phyloP scores from a whole-genome alignment of 2,113 vertebrate genomes.

The Canis aureus region DNA sequence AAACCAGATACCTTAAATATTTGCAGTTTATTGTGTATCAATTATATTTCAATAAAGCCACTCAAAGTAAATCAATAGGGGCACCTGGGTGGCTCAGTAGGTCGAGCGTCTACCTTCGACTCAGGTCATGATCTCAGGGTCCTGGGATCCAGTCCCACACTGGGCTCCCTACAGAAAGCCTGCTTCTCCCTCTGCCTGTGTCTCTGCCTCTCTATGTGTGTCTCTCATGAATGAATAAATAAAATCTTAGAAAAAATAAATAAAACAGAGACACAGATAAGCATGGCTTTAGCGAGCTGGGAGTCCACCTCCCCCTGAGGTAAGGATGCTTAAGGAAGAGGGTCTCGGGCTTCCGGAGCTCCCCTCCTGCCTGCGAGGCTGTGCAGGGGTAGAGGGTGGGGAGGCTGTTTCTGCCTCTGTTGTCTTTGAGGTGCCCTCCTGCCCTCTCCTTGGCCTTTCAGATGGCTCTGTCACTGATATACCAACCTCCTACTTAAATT shows the following conservation, averaged over 20 bases:
- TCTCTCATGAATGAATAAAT: too few species aligned
- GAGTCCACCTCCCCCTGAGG: neutral
- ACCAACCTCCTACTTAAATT: neutral
- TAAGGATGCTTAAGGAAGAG: neutral
- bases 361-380: neutral
- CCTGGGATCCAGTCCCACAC: too few species aligned
- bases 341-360: fast-evolving
- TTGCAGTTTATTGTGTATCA: neutral
- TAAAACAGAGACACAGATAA: neutral
- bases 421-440: neutral
- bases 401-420: neutral
- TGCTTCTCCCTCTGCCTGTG: too few species aligned
- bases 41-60: neutral
- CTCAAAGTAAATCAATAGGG: neutral
- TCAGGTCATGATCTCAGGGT: too few species aligned
- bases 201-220: too few species aligned
- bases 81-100: too few species aligned
- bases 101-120: too few species aligned
- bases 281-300: neutral
- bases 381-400: neutral
- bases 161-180: too few species aligned
- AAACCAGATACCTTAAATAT: too few species aligned
- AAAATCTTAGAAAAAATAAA: too few species aligned
- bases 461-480: too few species aligned
- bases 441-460: neutral